Conservation (phyloP, 2,113 vertebrate species). For the Smithornis capensis region DNA sequence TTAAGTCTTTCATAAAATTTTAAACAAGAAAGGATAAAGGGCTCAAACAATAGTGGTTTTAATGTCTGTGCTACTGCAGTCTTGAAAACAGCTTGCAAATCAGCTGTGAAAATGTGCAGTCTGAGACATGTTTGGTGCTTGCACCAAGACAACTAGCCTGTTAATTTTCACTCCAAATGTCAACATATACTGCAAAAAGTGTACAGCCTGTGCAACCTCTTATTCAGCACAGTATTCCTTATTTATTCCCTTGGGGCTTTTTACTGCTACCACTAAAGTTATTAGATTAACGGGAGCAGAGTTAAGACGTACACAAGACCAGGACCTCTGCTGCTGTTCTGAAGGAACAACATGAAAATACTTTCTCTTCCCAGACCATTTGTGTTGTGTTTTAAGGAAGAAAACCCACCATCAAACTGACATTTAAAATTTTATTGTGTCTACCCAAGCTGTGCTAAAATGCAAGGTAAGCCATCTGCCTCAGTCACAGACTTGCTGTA, state of each 20-base stretch:
- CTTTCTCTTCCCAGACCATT: neutral
- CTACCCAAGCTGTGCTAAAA: neutral
- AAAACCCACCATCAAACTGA: neutral
- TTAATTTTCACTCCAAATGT: neutral
- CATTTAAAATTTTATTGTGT: neutral
- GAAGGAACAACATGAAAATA: neutral
- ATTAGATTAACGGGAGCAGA: neutral
- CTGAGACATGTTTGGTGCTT: conserved; percentile 10
- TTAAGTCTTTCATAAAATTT: neutral
- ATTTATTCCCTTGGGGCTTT: neutral
- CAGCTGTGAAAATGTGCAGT: neutral
- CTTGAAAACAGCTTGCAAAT: conserved; percentile 5
- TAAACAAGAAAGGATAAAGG: neutral
- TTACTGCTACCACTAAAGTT: neutral
- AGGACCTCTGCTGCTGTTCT: neutral
- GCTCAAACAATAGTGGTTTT: neutral
- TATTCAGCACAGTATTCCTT: neutral
- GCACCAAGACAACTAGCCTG: neutral
- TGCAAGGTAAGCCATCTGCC: neutral
- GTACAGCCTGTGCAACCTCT: neutral
- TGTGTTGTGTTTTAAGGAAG: neutral
- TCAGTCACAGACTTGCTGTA: neutral
- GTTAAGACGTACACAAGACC: neutral
- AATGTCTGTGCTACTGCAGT: neutral
- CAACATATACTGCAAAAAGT: neutral